Conservation (phyloP, 2,113 vertebrate species). For the Mus spicilegus region DNA sequence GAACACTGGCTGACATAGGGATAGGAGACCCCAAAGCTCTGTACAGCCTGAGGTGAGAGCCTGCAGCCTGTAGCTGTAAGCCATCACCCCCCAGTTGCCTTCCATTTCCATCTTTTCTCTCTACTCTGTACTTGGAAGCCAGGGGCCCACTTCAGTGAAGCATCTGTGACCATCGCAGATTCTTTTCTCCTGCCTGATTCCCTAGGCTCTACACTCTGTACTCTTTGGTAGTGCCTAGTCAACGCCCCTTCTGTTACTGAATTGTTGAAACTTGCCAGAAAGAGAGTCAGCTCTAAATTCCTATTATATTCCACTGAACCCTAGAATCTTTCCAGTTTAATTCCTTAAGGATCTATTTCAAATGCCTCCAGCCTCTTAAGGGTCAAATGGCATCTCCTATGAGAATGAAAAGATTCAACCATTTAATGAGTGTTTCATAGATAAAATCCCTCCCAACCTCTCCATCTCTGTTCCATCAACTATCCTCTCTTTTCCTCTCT, state of each 20-base stretch:
- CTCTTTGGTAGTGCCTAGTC: neutral
- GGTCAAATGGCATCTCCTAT: neutral
- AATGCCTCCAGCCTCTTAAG: neutral
- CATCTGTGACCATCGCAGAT: neutral
- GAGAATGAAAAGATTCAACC: neutral
- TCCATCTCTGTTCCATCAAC: neutral
- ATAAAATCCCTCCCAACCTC: neutral
- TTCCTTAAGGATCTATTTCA: neutral
- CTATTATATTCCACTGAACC: neutral
- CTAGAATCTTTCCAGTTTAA: neutral
- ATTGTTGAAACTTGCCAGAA: neutral
- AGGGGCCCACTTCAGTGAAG: neutral
- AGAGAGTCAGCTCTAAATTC: neutral
- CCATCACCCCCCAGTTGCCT: neutral
- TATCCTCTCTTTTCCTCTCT: neutral
- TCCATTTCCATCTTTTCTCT: neutral
- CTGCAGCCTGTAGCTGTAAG: neutral
- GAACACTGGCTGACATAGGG: neutral
- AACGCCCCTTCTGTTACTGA: neutral
- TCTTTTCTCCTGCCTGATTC: neutral
- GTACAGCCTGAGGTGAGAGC: too few relatives aligned
- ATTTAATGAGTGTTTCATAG: neutral
- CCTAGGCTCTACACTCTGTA: too few relatives aligned
- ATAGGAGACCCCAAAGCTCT: neutral
- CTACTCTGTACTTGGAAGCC: neutral